phyloP scores from a whole-genome alignment of 1,140 invertebrate genomes.

The Drosophila oshimai region DNA sequence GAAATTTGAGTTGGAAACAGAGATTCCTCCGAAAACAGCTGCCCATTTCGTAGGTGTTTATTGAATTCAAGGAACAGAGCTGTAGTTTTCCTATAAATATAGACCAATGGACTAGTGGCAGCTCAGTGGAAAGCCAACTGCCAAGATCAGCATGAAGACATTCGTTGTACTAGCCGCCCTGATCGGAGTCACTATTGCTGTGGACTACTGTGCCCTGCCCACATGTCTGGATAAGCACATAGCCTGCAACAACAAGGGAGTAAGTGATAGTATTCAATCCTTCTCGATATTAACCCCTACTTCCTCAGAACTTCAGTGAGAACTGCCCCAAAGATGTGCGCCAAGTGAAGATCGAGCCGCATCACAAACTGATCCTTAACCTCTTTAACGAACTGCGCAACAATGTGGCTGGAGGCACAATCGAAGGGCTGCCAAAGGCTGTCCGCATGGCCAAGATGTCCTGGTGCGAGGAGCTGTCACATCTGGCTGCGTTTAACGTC shows the following conservation, averaged over 20 bases:
- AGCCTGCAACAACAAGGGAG: conserved; percentile 70
- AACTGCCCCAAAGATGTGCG: conserved; percentile 57
- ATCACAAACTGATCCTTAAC: conserved; percentile 49
- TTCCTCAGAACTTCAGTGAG: conserved; percentile 47
- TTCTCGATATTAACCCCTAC: background rate
- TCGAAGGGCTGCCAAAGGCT: conserved; percentile 50
- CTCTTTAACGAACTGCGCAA: conserved; percentile 65
- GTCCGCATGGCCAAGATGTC: conserved; percentile 67
- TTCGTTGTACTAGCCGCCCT: no score
- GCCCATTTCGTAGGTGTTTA: no score
- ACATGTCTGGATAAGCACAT: conserved; percentile 67
- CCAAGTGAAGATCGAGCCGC: conserved; percentile 21
- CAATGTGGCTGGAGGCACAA: conserved; percentile 47
- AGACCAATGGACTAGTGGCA: no score
- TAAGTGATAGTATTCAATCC: conserved; percentile 10
- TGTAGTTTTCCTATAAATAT: no score
- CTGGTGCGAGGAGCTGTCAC: conserved; percentile 63
- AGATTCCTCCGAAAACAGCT: no score
- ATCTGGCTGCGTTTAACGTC: conserved; percentile 48
- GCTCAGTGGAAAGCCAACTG: no score
- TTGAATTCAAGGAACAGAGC: no score
- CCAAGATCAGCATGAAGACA: no score
- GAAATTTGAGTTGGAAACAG: no score
- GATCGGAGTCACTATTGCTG: no score
- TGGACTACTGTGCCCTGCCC: no score